A percentile compares a stretch with the other conserved stretches of the same genome.
phyloP scores from a whole-genome alignment of 2,888 invertebrate species.

The Odontomyia ornata region DNA sequence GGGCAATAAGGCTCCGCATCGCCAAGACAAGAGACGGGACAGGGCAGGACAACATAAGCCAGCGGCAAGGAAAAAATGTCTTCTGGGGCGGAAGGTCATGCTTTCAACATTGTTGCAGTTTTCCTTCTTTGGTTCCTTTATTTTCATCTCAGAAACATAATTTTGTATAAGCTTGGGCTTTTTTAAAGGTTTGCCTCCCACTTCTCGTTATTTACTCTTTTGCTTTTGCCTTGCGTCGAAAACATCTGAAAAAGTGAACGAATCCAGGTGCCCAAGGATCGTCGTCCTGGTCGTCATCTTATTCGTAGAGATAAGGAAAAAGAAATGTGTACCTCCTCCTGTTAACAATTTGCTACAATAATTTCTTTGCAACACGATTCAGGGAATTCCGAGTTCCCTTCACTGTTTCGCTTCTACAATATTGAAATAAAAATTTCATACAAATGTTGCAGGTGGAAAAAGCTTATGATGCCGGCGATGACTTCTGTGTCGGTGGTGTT shows the following conservation, averaged over 20 bases:
- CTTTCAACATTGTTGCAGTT: neutral
- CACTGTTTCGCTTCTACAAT: neutral
- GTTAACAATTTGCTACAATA: conserved; percentile 29
- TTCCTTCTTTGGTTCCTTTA: neutral
- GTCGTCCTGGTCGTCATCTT: neutral
- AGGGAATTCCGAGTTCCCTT: neutral
- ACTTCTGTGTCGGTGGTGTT: neutral
- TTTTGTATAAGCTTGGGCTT: conserved; percentile 15
- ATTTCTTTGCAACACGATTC: neutral
- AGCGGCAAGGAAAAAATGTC: neutral
- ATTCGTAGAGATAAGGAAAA: neutral
- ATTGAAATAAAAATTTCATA: conserved; percentile 45
- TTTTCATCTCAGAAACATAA: neutral
- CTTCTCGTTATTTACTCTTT: neutral
- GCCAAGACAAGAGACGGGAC: conserved; percentile 1
- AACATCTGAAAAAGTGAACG: neutral
- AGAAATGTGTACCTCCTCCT: neutral
- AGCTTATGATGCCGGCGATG: conserved; percentile 1
- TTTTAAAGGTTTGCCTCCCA: neutral
- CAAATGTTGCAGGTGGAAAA: conserved; percentile 35
- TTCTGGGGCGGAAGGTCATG: conserved; percentile 16
- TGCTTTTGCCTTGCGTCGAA: neutral
- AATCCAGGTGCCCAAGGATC: neutral
- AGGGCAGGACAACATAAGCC: neutral
- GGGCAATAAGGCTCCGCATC: conserved; percentile 36